Conservation (phyloP, 2,888 invertebrate species). For the Agrochola macilenta region DNA sequence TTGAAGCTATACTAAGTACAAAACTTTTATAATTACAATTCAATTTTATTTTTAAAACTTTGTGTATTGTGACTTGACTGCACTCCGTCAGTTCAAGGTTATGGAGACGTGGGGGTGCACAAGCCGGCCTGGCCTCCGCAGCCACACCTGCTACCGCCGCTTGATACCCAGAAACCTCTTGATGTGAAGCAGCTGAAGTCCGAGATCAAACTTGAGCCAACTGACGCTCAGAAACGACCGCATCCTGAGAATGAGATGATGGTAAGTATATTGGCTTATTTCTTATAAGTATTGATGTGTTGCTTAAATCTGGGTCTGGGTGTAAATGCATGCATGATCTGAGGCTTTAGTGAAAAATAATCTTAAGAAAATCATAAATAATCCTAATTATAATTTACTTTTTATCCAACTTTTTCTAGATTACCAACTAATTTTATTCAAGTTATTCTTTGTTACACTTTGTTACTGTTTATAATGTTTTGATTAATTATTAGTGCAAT, state of each 20-base stretch:
- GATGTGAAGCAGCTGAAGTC: constrained; percentile 87
- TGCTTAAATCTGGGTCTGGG: constrained; percentile 22
- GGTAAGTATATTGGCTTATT: constrained; percentile 70
- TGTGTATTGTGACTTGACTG: constrained; percentile 46
- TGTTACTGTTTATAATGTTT: constrained; percentile 9
- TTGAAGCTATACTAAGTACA: constrained; percentile 62
- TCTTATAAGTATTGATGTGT: constrained; percentile 2
- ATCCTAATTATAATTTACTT: not conserved
- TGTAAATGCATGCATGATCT: not conserved
- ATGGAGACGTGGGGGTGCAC: constrained; percentile 85
- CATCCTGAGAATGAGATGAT: constrained; percentile 86
- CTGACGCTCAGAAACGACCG: constrained; percentile 84
- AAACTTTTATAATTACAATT: constrained; percentile 47
- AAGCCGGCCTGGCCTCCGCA: constrained; percentile 87
- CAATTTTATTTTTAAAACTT: not conserved
- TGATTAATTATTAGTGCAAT: constrained; percentile 1
- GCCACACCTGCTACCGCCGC: constrained; percentile 83
- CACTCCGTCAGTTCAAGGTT: constrained; percentile 81
- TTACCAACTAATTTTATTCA: constrained; percentile 5
- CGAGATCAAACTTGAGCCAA: constrained; percentile 87
- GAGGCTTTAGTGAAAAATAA: not conserved
- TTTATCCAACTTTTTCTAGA: constrained; percentile 3
- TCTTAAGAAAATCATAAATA: not conserved
- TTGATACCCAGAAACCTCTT: constrained; percentile 85
- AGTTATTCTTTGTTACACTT: not conserved